phyloP scores from a whole-genome alignment of 2,888 invertebrate genomes.

The Eulithis testata region DNA sequence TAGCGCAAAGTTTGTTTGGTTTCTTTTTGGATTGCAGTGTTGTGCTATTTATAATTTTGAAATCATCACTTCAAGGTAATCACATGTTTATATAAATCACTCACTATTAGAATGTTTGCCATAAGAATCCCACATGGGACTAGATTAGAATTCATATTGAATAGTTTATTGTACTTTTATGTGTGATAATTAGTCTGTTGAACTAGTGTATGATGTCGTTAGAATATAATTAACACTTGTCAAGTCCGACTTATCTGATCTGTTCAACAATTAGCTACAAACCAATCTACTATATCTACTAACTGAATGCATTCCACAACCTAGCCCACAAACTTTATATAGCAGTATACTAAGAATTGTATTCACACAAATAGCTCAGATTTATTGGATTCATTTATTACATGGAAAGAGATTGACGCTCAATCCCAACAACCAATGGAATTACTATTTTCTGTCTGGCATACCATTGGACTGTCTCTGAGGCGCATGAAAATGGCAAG shows the following conservation, averaged over 20 bases:
- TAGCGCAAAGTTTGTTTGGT: constrained; percentile 52
- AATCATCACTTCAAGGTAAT: constrained; percentile 36
- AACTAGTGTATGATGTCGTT: not conserved
- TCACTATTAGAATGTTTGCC: not conserved
- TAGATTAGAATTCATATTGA: not conserved
- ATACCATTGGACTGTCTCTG: too few species aligned
- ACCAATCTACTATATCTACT: not conserved
- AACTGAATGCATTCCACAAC: too few species aligned
- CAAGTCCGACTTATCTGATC: not conserved
- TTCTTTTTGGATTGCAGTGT: constrained; percentile 63
- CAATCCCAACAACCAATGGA: too few species aligned
- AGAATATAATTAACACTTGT: not conserved
- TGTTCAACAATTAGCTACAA: not conserved
- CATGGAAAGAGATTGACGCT: too few species aligned
- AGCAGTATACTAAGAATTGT: too few species aligned
- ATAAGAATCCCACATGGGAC: not conserved
- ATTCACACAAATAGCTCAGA: too few species aligned
- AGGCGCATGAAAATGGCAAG: too few species aligned
- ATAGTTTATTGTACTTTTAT: not conserved
- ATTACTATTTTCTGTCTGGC: too few species aligned
- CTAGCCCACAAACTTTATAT: too few species aligned
- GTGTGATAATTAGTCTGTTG: not conserved
- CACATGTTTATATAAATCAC: constrained; percentile 24
- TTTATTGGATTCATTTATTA: too few species aligned
- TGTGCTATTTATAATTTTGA: constrained; percentile 45